These are phyloP conservation scores for Leucania comma DNA, from an alignment of 2,888 invertebrate species.

Conservation along the genomic window DNA sequence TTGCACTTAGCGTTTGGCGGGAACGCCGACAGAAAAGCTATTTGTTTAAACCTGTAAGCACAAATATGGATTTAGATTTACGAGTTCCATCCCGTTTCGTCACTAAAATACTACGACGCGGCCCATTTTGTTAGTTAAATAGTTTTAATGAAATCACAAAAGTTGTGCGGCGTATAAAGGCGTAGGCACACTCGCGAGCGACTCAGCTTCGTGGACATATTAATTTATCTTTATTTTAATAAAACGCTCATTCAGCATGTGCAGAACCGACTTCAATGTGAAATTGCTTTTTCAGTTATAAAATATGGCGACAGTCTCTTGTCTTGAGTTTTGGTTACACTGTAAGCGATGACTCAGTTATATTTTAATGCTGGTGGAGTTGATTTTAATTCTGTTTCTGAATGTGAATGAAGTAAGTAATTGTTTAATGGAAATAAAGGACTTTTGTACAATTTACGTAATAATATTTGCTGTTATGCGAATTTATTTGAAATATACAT, in stretches of 20 bases:
- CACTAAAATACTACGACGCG: slow-evolving; percentile 54
- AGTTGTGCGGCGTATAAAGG: slow-evolving; percentile 52
- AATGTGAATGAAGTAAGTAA: neutral
- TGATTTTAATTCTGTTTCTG: slow-evolving; percentile 15
- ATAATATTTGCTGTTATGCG: no score
- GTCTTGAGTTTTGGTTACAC: slow-evolving; percentile 51
- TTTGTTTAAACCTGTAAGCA: slow-evolving; percentile 1
- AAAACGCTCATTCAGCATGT: slow-evolving; percentile 66
- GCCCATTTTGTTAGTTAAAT: slow-evolving; percentile 62
- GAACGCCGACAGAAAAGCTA: no score
- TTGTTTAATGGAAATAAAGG: neutral
- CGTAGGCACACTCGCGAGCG: slow-evolving; percentile 43
- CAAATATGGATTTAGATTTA: slow-evolving; percentile 49
- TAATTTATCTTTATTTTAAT: slow-evolving; percentile 71
- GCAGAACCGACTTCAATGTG: slow-evolving; percentile 59
- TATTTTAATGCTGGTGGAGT: slow-evolving; percentile 26
- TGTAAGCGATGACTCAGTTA: slow-evolving; percentile 34
- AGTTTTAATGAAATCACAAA: slow-evolving; percentile 62
- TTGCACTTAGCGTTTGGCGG: neutral
- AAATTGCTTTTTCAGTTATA: slow-evolving; percentile 67
- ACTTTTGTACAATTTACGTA: neutral
- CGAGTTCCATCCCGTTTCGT: slow-evolving; percentile 37
- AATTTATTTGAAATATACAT: no score
- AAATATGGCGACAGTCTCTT: slow-evolving; percentile 60
- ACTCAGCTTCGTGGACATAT: slow-evolving; percentile 60